Base-by-base conservation (phyloP, 2,797 vertebrate species). In the Micrastur ruficollis region DNA sequence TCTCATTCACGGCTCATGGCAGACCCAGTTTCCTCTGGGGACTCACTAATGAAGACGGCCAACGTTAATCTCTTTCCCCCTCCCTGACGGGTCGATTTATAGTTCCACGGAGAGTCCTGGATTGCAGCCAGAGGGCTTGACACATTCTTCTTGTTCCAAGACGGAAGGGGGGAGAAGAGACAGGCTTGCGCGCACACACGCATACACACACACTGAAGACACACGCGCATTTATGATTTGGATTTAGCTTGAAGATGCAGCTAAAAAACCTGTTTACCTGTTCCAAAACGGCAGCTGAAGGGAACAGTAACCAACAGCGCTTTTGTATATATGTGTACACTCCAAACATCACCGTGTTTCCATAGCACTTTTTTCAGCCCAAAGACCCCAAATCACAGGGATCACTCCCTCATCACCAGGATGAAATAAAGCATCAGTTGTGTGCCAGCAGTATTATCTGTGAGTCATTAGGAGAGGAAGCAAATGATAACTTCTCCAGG, bases 21-120 rank as follows among this genome's bases (percentile, higher is more conserved):
- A 98, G 98, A 96, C 95, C 90, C 94, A 76, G 59, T 96, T 98
- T 98, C 98, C 98, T 97, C 95, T 85, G 95, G 98, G 98, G 98
- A 98, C 95, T 95, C 96, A 92, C 98, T 98, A 98, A 98, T 98
- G 98, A 98, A 98, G 98, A 98, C 97, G 98, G 98, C 98, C 97
- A 98, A 98, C 98, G 98, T 98, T 98, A 98, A 98, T 98, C 98
- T 98, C 98, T 98, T 97, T 85, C 93, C 98, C 97, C 98, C 98
- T 97, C 98, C 98, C 97, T 97, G 98, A 98, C 97, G 98, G 98
- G 98, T 98, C 98, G 98, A 98, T 98, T 98, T 98, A 98, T 98
- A 98, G 98, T 98, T 98, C 98, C 98, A 91, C 96, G 91, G 98
- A 98, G 98, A 98, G 97, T 97, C 97, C 97, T 98, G 98, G 98